Percentiles rank a stretch among this genome's conserved stretches.
phyloP scores from a whole-genome alignment of 2,797 vertebrate genomes.

The Diplodus sargus region DNA sequence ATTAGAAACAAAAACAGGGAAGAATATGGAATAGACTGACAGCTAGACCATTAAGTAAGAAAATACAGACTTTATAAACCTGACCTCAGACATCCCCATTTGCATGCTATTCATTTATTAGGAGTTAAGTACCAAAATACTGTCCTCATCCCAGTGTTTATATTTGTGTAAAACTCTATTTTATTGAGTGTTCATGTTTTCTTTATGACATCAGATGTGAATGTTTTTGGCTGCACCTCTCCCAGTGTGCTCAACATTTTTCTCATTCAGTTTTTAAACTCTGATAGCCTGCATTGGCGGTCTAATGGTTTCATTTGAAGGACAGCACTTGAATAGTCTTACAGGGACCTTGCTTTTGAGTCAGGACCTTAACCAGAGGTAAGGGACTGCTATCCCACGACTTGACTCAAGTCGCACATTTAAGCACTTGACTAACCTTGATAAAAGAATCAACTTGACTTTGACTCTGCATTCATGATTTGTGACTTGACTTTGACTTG shows the following conservation, averaged over 20 bases:
- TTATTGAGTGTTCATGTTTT: neutral
- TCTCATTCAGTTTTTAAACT: neutral
- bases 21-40: neutral
- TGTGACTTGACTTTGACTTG: too few relatives aligned
- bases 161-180: neutral
- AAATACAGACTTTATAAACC: conserved; percentile 2
- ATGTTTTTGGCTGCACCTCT: neutral
- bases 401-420: too few relatives aligned
- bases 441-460: too few relatives aligned
- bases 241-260: neutral
- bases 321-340: neutral
- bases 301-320: neutral
- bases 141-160: neutral
- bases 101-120: neutral
- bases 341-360: neutral
- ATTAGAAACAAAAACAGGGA: neutral
- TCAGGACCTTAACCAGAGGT: neutral
- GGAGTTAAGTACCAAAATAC: neutral
- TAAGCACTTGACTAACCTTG: too few relatives aligned
- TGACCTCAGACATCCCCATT: neutral
- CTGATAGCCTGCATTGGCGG: neutral
- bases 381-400: too few relatives aligned
- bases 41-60: neutral
- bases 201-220: neutral
- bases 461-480: too few relatives aligned